These are phyloP conservation scores for Musca vetustissima DNA, from an alignment of 1,140 invertebrate genomes.

Conservation along the genomic window DNA sequence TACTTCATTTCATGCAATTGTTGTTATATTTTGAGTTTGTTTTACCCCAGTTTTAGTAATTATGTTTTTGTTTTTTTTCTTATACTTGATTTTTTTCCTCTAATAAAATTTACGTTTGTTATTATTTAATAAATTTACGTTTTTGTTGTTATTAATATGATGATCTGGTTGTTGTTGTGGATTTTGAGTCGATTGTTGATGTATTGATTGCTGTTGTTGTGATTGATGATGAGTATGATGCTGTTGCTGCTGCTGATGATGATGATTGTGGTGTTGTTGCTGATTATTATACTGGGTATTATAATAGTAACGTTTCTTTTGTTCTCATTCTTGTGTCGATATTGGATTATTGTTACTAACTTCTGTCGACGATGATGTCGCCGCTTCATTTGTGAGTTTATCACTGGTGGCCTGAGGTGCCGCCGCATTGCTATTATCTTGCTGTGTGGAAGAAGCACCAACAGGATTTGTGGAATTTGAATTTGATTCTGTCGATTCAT, in stretches of 20 bases:
- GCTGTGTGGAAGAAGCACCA: too few species aligned
- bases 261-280: background rate
- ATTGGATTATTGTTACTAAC: conserved; percentile 22
- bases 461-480: background rate
- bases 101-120: conserved; percentile 20
- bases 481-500: background rate
- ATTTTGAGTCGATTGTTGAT: conserved; percentile 1
- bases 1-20: too few species aligned
- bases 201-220: background rate
- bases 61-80: conserved; percentile 8
- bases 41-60: too few species aligned
- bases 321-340: conserved; percentile 23
- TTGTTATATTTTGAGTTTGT: background rate
- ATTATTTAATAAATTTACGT: conserved; percentile 17
- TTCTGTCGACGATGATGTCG: background rate
- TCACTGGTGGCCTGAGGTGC: too few species aligned
- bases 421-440: too few species aligned
- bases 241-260: conserved; percentile 2
- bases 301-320: conserved; percentile 20
- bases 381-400: too few species aligned
- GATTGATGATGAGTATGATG: background rate
- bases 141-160: conserved; percentile 12
- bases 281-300: conserved; percentile 13
- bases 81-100: background rate
- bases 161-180: background rate